phyloP scores from a whole-genome alignment of 2,113 vertebrate genomes.

The Rhea americana region DNA sequence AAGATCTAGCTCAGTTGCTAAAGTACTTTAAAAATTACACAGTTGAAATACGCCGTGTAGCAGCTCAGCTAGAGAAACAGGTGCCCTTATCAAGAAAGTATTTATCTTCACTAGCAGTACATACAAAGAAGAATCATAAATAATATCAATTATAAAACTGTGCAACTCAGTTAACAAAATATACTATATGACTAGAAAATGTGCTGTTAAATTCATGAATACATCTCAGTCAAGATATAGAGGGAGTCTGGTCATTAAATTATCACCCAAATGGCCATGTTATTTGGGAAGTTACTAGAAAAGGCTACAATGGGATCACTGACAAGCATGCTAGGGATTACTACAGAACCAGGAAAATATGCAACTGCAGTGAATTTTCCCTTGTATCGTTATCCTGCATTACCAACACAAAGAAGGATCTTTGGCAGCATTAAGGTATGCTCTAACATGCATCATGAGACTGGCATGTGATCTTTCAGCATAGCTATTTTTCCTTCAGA shows the following conservation, averaged over 20 bases:
- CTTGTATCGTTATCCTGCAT: neutral
- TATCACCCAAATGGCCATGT: neutral
- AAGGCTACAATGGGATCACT: neutral
- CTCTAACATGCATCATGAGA: neutral
- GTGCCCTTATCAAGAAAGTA: slow-evolving; percentile 56
- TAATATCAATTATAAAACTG: slow-evolving; percentile 25
- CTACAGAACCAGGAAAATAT: neutral
- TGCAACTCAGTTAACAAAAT: slow-evolving; percentile 28
- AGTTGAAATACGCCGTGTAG: slow-evolving; percentile 52
- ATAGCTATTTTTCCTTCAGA: neutral
- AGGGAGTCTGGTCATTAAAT: neutral
- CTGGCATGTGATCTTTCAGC: neutral
- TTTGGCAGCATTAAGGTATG: neutral
- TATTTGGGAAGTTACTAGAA: neutral
- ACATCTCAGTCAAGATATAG: neutral
- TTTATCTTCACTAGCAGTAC: slow-evolving; percentile 36
- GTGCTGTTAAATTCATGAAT: neutral
- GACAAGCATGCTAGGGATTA: neutral
- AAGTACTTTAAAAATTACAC: slow-evolving; percentile 44
- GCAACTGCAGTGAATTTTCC: neutral
- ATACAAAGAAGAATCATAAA: neutral
- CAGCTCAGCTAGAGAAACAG: slow-evolving; percentile 59
- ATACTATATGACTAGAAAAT: neutral
- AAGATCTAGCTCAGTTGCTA: slow-evolving; percentile 58
- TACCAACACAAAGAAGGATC: neutral